These are phyloP conservation scores for Aphelocoma coerulescens DNA, from an alignment of 2,113 vertebrate species.

Conservation along the genomic window DNA sequence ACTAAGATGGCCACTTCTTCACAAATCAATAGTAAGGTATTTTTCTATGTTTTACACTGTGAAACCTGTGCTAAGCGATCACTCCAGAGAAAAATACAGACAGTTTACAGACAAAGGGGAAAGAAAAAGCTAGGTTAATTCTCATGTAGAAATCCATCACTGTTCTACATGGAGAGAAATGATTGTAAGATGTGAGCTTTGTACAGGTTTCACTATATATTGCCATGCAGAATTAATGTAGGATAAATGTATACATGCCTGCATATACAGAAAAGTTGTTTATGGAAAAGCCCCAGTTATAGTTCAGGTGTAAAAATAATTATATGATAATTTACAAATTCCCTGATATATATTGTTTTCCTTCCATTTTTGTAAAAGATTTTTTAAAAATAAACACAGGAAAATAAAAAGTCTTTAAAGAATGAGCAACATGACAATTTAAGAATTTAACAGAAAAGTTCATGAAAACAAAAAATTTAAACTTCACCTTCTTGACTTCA, in stretches of 20 bases:
- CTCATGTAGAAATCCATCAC: not conserved
- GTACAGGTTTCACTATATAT: not conserved
- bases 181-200: not conserved
- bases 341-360: not conserved
- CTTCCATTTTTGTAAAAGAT: not conserved
- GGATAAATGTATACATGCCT: conserved; percentile 57
- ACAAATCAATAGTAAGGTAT: not conserved
- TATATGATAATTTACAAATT: not conserved
- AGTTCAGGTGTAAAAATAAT: not conserved
- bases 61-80: conserved; percentile 1
- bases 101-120: not conserved
- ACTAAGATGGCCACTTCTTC: not conserved
- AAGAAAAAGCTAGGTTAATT: not conserved
- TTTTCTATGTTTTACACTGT: not conserved
- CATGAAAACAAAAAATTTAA: not conserved
- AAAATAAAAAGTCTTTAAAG: not conserved
- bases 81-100: not conserved
- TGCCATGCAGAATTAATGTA: not conserved
- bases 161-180: not conserved
- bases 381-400: not conserved
- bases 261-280: conserved; percentile 2
- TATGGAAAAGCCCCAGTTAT: not conserved
- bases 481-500: not conserved
- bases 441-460: not conserved
- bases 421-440: not conserved